Conservation (phyloP, 2,113 vertebrate genomes). For the Phasianus colchicus region DNA sequence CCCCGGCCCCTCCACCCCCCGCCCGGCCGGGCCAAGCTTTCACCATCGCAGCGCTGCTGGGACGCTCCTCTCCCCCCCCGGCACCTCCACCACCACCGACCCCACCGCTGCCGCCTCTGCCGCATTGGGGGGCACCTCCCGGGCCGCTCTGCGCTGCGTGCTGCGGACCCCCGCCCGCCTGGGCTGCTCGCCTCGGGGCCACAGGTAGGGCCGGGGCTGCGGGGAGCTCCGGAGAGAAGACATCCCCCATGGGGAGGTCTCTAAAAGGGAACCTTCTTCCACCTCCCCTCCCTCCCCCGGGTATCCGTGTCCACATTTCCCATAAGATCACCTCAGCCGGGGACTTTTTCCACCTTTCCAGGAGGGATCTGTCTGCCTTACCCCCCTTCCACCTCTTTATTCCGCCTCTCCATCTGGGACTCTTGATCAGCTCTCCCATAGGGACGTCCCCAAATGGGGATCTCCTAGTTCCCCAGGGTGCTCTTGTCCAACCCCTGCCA, state of each 20-base stretch:
- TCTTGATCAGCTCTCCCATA: too few species aligned
- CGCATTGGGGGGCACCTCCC: background rate
- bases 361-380: background rate
- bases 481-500: background rate
- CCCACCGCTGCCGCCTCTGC: background rate
- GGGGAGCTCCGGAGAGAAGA: background rate
- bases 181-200: conserved; percentile 63
- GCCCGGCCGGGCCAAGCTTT: conserved; percentile 73
- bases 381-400: background rate
- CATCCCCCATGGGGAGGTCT: background rate
- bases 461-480: background rate
- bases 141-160: conserved; percentile 24
- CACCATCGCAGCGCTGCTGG: conserved; percentile 83
- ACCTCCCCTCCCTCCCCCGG: background rate
- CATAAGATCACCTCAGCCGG: too few species aligned
- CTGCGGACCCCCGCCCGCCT: conserved; percentile 34
- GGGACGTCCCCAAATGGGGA: background rate
- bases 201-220: conserved; percentile 36
- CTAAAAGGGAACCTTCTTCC: background rate
- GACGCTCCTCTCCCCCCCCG: conserved; percentile 32
- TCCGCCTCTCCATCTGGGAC: background rate
- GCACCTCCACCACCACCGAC: background rate
- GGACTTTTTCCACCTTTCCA: background rate
- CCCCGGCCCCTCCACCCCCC: background rate
- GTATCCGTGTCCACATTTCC: background rate